Conservation (phyloP, 2,888 invertebrate species). For the Clanis bilineata region DNA sequence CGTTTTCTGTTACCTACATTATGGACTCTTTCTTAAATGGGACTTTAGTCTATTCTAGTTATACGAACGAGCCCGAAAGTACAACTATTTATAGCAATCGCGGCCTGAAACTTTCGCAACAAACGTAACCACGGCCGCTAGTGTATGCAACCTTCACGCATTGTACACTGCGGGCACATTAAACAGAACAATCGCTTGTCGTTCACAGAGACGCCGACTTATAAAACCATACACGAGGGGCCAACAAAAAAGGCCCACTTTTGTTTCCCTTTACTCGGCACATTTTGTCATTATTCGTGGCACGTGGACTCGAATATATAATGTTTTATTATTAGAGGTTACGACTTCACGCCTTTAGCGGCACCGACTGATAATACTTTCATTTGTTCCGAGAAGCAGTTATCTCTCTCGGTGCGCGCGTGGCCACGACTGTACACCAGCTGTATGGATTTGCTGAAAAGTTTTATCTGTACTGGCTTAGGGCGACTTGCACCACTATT, state of each 20-base stretch:
- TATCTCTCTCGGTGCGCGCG: constrained; percentile 51
- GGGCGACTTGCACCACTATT: background rate
- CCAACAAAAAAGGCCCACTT: constrained; percentile 66
- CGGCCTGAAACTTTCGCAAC: constrained; percentile 8
- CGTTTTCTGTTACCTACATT: no score
- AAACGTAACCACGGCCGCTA: background rate
- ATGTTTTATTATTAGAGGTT: constrained; percentile 77
- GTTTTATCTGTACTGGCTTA: background rate
- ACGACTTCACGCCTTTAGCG: constrained; percentile 77
- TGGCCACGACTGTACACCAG: constrained; percentile 3
- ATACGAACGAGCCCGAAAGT: background rate
- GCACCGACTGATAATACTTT: constrained; percentile 74
- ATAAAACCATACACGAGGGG: constrained; percentile 32
- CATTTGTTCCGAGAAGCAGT: constrained; percentile 73
- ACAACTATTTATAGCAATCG: background rate
- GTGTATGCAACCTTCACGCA: constrained; percentile 29
- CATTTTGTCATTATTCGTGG: constrained; percentile 73
- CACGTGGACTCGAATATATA: constrained; percentile 80
- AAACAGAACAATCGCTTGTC: constrained; percentile 43
- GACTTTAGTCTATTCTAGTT: background rate
- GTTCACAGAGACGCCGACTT: constrained; percentile 20
- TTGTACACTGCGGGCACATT: constrained; percentile 38
- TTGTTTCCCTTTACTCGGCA: constrained; percentile 66
- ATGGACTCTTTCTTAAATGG: no score
- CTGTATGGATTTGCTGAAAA: constrained; percentile 5